These are phyloP conservation scores for Thymelicus lineola DNA, from an alignment of 2,888 invertebrate genomes.

Conservation along the genomic window DNA sequence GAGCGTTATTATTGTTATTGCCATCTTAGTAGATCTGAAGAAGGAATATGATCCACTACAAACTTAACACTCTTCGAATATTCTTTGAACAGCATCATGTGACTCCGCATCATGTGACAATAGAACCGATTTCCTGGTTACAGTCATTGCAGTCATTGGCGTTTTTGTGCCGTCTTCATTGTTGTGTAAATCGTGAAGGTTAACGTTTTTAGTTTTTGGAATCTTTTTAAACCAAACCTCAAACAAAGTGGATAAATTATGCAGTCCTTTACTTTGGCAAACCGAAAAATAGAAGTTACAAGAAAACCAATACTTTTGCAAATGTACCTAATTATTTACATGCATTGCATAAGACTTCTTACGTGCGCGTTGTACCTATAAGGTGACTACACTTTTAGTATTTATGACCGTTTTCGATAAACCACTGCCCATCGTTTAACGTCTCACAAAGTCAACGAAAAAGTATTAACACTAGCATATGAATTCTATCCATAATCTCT, in stretches of 20 bases:
- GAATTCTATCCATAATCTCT: no score
- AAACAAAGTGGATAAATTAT: no score
- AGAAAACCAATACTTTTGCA: no score
- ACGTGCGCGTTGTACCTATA: background rate
- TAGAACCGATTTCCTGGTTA: conserved; percentile 1
- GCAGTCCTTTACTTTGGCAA: conserved; percentile 2
- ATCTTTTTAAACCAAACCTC: background rate
- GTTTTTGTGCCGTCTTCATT: background rate
- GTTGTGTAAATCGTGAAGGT: conserved; percentile 28
- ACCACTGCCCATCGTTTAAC: no score
- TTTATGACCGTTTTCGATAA: no score
- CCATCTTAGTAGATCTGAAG: no score
- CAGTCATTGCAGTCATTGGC: background rate
- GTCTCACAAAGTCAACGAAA: no score
- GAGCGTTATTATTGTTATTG: no score
- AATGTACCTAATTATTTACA: conserved; percentile 28
- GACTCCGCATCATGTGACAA: background rate
- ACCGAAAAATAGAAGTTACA: background rate
- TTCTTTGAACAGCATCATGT: background rate
- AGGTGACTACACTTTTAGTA: conserved; percentile 22
- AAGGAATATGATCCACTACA: no score
- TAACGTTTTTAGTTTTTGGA: conserved; percentile 10
- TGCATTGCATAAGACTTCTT: conserved; percentile 38
- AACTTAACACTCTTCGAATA: no score
- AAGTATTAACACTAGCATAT: no score